Conservation (phyloP, 2,113 vertebrate genomes). For the Atrichornis clamosus region DNA sequence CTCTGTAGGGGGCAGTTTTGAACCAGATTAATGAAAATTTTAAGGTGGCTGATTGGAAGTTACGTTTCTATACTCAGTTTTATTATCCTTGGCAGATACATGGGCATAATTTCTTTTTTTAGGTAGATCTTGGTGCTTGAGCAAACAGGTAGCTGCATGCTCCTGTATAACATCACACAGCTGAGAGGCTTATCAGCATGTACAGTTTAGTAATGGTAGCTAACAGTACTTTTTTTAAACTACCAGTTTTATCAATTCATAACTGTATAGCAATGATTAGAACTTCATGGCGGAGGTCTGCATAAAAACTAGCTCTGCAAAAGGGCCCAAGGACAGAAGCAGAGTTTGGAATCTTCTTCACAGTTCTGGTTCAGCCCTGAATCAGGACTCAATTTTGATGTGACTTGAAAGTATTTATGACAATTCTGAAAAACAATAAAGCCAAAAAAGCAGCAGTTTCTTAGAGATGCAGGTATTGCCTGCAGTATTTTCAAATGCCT, state of each 20-base stretch:
- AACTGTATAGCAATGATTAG: not conserved
- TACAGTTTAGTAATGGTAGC: not conserved
- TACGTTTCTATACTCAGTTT: not conserved
- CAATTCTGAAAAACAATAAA: not conserved
- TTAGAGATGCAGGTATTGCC: not conserved
- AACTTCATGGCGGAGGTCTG: not conserved
- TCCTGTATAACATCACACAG: not conserved
- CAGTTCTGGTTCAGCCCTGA: not conserved
- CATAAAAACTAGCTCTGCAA: not conserved
- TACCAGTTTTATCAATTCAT: not conserved
- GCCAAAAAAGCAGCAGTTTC: not conserved
- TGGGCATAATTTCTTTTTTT: not conserved
- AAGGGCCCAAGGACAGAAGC: not conserved
- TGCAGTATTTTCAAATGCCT: not conserved
- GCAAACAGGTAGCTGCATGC: not conserved
- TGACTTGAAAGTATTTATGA: not conserved
- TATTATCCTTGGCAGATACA: not conserved
- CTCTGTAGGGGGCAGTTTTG: conserved; percentile 48
- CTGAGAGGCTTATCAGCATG: not conserved
- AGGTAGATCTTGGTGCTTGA: not conserved
- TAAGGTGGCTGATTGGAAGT: not conserved
- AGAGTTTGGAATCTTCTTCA: not conserved
- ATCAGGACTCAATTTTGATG: not conserved
- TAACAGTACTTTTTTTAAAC: not conserved
- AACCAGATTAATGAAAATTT: conserved; percentile 26